Conservation (phyloP, 1,140 invertebrate species). For the Neodiprion pinetum region DNA sequence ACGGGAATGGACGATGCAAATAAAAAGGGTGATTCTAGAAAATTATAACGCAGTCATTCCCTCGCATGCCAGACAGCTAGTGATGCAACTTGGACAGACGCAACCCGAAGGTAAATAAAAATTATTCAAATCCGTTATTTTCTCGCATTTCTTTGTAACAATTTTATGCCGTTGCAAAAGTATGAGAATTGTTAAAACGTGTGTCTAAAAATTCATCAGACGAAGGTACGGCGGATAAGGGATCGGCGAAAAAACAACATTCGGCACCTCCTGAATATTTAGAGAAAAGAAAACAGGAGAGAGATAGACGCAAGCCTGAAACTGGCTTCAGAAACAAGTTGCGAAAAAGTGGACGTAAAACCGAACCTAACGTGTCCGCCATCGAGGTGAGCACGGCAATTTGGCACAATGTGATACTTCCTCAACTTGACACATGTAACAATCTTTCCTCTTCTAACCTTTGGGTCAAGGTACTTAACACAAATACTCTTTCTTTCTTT, state of each 20-base stretch:
- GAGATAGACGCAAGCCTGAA: conserved; percentile 74
- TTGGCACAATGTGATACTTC: not conserved
- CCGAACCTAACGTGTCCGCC: conserved; percentile 48
- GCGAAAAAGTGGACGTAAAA: conserved; percentile 58
- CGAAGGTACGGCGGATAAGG: conserved; percentile 54
- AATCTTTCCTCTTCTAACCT: not conserved
- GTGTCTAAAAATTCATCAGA: conserved; percentile 27
- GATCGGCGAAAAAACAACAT: conserved; percentile 73
- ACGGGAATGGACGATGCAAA: conserved; percentile 89
- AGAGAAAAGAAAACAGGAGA: conserved; percentile 78
- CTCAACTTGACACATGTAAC: conserved; percentile 11
- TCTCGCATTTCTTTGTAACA: conserved; percentile 61
- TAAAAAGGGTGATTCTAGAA: conserved; percentile 92
- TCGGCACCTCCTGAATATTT: conserved; percentile 88
- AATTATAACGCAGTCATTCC: conserved; percentile 95
- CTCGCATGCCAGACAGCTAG: conserved; percentile 88
- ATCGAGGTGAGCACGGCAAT: conserved; percentile 49
- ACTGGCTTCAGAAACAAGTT: conserved; percentile 67
- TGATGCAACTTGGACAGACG: conserved; percentile 90
- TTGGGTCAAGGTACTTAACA: conserved; percentile 19
- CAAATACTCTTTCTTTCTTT: conserved; percentile 42
- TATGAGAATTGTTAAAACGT: conserved; percentile 37
- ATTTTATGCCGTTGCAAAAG: conserved; percentile 60
- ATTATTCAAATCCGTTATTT: conserved; percentile 39
- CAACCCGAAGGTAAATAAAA: conserved; percentile 67